These are phyloP conservation scores for Panagrolaimus sp. DNA, from an alignment of 1,140 invertebrate species.

Conservation along the genomic window DNA sequence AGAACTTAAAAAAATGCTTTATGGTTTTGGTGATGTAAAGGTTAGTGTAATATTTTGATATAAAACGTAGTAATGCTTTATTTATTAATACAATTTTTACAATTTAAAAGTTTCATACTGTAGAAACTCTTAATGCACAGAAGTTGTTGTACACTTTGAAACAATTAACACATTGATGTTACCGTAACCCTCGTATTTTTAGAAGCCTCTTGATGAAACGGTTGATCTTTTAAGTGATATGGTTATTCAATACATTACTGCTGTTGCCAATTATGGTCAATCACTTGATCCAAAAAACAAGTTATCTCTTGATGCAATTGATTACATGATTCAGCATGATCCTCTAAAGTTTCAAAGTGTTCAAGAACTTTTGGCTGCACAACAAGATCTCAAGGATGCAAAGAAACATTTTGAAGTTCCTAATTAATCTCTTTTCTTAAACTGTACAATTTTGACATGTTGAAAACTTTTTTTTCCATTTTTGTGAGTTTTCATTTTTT, in stretches of 20 bases:
- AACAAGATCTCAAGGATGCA: background rate
- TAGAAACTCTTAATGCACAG: too few relatives aligned
- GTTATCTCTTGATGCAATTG: background rate
- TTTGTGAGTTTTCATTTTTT: too few relatives aligned
- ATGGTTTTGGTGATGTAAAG: background rate
- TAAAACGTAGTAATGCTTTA: too few relatives aligned
- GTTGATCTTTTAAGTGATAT: background rate
- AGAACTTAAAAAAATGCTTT: background rate
- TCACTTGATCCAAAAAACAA: background rate
- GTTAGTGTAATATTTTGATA: too few relatives aligned
- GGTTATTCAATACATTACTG: background rate
- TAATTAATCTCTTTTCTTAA: too few relatives aligned
- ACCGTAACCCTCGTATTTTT: too few relatives aligned
- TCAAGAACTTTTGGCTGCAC: background rate
- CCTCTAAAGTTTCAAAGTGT: background rate
- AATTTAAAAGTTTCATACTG: too few relatives aligned
- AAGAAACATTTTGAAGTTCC: background rate
- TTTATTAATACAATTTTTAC: too few relatives aligned
- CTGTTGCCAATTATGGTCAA: background rate
- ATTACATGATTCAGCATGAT: slow-evolving; percentile 4
- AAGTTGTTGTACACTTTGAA: too few relatives aligned
- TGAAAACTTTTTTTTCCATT: too few relatives aligned
- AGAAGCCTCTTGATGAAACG: background rate
- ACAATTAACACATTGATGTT: too few relatives aligned
- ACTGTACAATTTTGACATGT: too few relatives aligned